These are phyloP conservation scores for Lampropteryx suffumata DNA, from an alignment of 2,888 invertebrate species.

Conservation along the genomic window DNA sequence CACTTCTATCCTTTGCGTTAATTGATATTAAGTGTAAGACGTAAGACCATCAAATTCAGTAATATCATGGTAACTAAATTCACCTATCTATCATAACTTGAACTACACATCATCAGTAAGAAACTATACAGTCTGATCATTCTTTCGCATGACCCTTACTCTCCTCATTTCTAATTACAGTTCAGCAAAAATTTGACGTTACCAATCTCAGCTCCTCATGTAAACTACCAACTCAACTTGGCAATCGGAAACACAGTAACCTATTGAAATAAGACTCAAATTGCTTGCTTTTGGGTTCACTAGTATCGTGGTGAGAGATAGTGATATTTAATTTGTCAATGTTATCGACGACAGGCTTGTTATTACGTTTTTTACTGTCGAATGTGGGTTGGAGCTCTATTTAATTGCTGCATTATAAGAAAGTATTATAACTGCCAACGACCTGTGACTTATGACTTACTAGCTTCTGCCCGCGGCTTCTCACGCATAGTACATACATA, in stretches of 20 bases:
- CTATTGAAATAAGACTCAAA: constrained; percentile 31
- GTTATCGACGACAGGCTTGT: constrained; percentile 72
- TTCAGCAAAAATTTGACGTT: constrained; percentile 68
- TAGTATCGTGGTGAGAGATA: constrained; percentile 41
- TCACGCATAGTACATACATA: no score
- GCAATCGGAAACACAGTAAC: constrained; percentile 31
- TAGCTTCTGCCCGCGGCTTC: no score
- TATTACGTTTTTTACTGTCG: constrained; percentile 59
- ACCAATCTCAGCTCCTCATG: constrained; percentile 49
- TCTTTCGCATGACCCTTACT: constrained; percentile 76
- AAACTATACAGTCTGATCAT: constrained; percentile 59
- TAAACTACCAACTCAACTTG: constrained; percentile 42
- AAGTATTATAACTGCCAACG: constrained; percentile 32
- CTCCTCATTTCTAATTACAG: constrained; percentile 71
- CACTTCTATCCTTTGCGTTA: no score
- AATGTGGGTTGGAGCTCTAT: constrained; percentile 42
- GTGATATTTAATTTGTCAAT: constrained; percentile 80
- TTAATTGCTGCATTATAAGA: constrained; percentile 12
- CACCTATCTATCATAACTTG: constrained; percentile 9
- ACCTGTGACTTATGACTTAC: constrained; percentile 21
- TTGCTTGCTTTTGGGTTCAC: constrained; percentile 8
- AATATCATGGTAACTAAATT: no score
- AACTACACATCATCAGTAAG: constrained; percentile 30
- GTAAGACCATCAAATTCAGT: no score
- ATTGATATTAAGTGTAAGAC: no score